A percentile compares a stretch with the other conserved stretches of the same genome.
Conservation (phyloP, 2,888 invertebrate genomes). For the Caenorhabditis sp. region DNA sequence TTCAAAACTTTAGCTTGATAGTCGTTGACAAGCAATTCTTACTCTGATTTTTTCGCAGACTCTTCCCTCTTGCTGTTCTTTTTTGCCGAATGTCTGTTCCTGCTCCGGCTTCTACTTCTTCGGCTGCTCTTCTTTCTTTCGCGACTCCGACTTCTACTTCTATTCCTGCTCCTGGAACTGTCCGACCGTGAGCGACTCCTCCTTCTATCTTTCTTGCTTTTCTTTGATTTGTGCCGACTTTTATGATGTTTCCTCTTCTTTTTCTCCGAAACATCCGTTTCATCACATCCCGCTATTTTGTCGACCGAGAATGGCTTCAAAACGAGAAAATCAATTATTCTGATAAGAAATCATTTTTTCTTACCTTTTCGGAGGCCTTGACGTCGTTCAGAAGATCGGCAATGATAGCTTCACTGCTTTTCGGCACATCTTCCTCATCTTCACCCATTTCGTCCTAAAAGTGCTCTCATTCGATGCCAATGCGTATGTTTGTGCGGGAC, state of each 20-base stretch:
- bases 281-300: constrained; percentile 33
- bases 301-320: constrained; percentile 59
- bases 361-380: constrained; percentile 44
- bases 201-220: constrained; percentile 33
- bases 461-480: neutral
- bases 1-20: neutral
- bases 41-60: constrained; percentile 3
- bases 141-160: constrained; percentile 22
- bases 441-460: constrained; percentile 6
- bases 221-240: constrained; percentile 42
- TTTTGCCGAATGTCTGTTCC: neutral
- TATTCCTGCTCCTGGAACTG: constrained; percentile 18
- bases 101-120: constrained; percentile 9
- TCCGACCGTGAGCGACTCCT: constrained; percentile 31
- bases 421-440: neutral
- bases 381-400: constrained; percentile 60
- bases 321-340: constrained; percentile 16
- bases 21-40: neutral
- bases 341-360: neutral
- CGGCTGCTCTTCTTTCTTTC: constrained; percentile 23
- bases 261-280: constrained; percentile 17
- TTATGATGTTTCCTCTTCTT: constrained; percentile 34
- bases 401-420: constrained; percentile 51
- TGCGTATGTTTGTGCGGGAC: neutral
- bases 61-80: neutral